phyloP scores from a whole-genome alignment of 2,888 invertebrate species.

The Gryllus longicercus region DNA sequence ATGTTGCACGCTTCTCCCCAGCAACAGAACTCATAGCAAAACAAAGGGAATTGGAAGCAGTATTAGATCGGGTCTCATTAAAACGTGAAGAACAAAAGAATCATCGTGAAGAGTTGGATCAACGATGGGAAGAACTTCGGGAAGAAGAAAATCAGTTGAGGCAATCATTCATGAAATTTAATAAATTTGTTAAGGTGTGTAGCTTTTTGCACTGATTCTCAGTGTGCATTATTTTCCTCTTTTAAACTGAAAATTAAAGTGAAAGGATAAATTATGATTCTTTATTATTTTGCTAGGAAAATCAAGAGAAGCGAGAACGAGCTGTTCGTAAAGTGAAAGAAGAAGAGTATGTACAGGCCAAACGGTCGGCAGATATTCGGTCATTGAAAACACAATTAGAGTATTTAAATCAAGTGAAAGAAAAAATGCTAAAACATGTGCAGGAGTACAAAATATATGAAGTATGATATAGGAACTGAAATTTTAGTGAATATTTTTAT shows the following conservation, averaged over 20 bases:
- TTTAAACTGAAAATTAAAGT: too few species aligned
- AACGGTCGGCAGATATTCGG: conserved; percentile 53
- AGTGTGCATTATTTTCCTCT: too few species aligned
- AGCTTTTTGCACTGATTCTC: neutral
- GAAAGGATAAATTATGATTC: too few species aligned
- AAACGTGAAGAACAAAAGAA: conserved; percentile 50
- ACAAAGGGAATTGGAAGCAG: conserved; percentile 53
- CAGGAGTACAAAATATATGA: conserved; percentile 58
- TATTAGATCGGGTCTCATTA: conserved; percentile 50
- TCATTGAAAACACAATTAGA: conserved; percentile 51
- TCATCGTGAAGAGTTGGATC: conserved; percentile 51
- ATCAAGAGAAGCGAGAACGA: conserved; percentile 61
- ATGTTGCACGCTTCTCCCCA: conserved; percentile 55
- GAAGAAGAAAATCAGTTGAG: conserved; percentile 54
- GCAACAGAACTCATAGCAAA: conserved; percentile 56
- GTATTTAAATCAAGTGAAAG: conserved; percentile 52
- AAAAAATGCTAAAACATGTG: conserved; percentile 58
- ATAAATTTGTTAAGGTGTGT: conserved; percentile 45
- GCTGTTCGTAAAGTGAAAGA: conserved; percentile 58
- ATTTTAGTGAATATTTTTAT: neutral
- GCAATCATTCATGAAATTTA: conserved; percentile 60
- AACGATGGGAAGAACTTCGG: conserved; percentile 56
- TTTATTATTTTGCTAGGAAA: conserved; percentile 58
- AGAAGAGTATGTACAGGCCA: conserved; percentile 52
- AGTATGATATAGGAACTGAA: conserved; percentile 42